These are phyloP conservation scores for Aporophyla lueneburgensis DNA, from an alignment of 2,888 invertebrate genomes.

Conservation along the genomic window DNA sequence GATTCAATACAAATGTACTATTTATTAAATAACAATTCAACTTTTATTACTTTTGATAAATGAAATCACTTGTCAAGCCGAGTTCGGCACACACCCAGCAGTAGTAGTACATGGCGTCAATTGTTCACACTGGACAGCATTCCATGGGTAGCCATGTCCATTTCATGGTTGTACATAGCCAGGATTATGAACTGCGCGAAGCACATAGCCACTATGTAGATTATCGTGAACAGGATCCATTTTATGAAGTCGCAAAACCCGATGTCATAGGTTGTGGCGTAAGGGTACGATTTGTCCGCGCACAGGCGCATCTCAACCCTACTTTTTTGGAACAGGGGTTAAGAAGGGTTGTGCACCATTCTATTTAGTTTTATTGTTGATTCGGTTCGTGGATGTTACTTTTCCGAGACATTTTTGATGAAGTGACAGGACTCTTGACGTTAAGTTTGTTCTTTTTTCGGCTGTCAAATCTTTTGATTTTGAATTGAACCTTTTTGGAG, in stretches of 20 bases:
- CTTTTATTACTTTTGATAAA: constrained; percentile 17
- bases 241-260: constrained; percentile 72
- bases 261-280: constrained; percentile 69
- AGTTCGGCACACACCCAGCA: constrained; percentile 52
- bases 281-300: constrained; percentile 73
- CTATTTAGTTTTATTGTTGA: constrained; percentile 5
- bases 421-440: constrained; percentile 34
- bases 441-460: neutral
- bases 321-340: neutral
- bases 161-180: constrained; percentile 69
- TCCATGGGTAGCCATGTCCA: constrained; percentile 78
- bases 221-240: constrained; percentile 72
- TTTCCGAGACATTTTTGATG: neutral
- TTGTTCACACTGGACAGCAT: constrained; percentile 64
- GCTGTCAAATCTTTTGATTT: neutral
- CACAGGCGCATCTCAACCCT: constrained; percentile 70
- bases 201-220: constrained; percentile 78
- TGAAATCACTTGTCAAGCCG: constrained; percentile 40
- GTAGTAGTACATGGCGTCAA: constrained; percentile 41
- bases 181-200: constrained; percentile 76
- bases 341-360: constrained; percentile 1
- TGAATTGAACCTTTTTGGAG: neutral
- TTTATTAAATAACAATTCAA: constrained; percentile 6
- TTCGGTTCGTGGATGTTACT: neutral
- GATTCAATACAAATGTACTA: neutral